These are phyloP conservation scores for Pristionchus mayeri DNA, from an alignment of 2,888 invertebrate genomes.

Conservation along the genomic window DNA sequence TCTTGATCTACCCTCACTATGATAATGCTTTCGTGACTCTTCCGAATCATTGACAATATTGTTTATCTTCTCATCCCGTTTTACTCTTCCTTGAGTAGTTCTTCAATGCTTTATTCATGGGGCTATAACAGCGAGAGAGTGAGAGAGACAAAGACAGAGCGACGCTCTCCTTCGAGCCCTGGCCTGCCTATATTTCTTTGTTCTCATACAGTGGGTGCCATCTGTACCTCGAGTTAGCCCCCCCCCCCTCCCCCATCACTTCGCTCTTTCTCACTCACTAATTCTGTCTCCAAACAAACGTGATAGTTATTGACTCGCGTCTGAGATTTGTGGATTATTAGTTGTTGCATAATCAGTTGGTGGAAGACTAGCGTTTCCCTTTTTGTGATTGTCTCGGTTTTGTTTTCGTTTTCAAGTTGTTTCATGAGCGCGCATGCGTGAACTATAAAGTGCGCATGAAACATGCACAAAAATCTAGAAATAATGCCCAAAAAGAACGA, in stretches of 20 bases:
- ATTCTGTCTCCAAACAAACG: background rate
- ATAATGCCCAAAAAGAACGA: too few species aligned
- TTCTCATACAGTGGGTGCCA: background rate
- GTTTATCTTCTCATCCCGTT: too few species aligned
- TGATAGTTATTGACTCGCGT: background rate
- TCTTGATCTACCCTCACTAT: background rate
- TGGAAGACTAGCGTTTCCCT: background rate
- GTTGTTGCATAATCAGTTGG: background rate
- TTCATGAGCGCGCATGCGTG: too few species aligned
- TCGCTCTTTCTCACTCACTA: background rate
- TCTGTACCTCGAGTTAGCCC: background rate
- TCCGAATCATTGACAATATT: background rate
- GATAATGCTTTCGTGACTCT: background rate
- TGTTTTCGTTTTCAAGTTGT: too few species aligned
- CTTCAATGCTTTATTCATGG: background rate
- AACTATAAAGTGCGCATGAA: too few species aligned
- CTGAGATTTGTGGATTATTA: background rate
- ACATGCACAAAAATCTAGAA: too few species aligned
- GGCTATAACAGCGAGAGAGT: constrained; percentile 16
- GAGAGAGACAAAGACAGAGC: too few species aligned
- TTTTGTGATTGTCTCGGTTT: too few species aligned
- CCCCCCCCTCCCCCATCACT: background rate
- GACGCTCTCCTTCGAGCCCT: background rate
- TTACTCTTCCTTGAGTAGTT: too few species aligned
- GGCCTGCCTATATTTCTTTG: constrained; percentile 21